These are phyloP conservation scores for Lacanobia wlatinum DNA, from an alignment of 2,888 invertebrate species.

Conservation along the genomic window DNA sequence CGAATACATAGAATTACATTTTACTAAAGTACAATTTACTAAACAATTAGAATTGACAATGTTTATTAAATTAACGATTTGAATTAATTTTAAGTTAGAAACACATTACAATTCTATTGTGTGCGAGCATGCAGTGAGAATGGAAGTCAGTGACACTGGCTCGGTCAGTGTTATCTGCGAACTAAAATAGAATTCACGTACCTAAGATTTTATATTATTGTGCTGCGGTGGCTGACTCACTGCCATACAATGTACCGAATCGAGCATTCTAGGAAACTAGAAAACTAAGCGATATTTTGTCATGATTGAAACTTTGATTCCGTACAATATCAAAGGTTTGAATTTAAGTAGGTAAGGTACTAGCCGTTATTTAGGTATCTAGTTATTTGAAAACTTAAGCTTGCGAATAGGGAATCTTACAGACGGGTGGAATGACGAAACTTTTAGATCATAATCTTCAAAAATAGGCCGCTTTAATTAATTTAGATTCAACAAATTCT, in stretches of 20 bases:
- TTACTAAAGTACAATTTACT: no score
- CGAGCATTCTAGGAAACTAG: constrained; percentile 13
- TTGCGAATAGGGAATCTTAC: background rate
- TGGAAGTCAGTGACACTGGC: constrained; percentile 72
- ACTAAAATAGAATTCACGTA: constrained; percentile 75
- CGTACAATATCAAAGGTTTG: no score
- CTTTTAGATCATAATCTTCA: background rate
- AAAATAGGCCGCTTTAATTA: background rate
- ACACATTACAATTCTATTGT: constrained; percentile 57
- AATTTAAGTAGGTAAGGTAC: no score
- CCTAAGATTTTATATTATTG: constrained; percentile 68
- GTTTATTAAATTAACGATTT: constrained; percentile 52
- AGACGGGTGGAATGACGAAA: background rate
- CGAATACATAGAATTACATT: no score
- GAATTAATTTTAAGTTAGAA: constrained; percentile 43
- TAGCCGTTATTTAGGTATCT: no score
- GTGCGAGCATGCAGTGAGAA: constrained; percentile 41
- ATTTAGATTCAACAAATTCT: background rate
- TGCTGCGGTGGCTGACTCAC: constrained; percentile 68
- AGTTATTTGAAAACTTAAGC: no score
- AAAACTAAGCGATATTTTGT: background rate
- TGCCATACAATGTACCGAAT: constrained; percentile 51
- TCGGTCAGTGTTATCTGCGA: constrained; percentile 66
- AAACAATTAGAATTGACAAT: constrained; percentile 16
- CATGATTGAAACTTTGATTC: no score